phyloP scores from a whole-genome alignment of 2,888 invertebrate genomes.

The Blastobasis adustella region DNA sequence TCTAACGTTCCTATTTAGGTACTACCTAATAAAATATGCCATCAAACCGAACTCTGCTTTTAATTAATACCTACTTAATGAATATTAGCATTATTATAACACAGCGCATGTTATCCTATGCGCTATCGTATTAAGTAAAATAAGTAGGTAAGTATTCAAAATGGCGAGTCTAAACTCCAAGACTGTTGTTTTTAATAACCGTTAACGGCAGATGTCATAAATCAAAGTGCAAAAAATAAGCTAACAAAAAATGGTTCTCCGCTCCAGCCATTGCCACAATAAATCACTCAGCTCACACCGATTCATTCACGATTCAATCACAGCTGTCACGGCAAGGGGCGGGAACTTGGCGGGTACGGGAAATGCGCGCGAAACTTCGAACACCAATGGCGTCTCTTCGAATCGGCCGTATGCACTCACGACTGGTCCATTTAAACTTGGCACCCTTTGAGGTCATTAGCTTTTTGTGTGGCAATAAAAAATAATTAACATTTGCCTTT shows the following conservation, averaged over 20 bases:
- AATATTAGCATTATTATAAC: too few relatives aligned
- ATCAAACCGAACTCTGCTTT: background rate
- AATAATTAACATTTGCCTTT: background rate
- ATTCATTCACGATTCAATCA: slow-evolving; percentile 59
- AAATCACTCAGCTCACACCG: slow-evolving; percentile 52
- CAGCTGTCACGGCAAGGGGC: slow-evolving; percentile 67
- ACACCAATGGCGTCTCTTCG: slow-evolving; percentile 60
- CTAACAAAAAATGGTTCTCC: slow-evolving; percentile 32
- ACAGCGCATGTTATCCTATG: too few relatives aligned
- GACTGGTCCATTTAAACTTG: slow-evolving; percentile 62
- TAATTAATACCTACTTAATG: too few relatives aligned
- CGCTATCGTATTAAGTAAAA: too few relatives aligned
- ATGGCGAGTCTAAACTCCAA: too few relatives aligned
- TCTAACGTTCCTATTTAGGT: too few relatives aligned
- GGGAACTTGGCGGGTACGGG: slow-evolving; percentile 37
- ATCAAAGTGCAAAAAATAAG: slow-evolving; percentile 45
- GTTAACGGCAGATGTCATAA: slow-evolving; percentile 41
- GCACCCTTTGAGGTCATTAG: slow-evolving; percentile 59
- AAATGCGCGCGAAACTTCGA: slow-evolving; percentile 68
- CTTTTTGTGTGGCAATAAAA: slow-evolving; percentile 30
- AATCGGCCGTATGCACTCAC: slow-evolving; percentile 39
- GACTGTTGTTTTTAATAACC: too few relatives aligned
- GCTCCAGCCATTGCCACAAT: slow-evolving; percentile 37
- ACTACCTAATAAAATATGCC: slow-evolving; percentile 2
- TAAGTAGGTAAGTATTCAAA: too few relatives aligned